Base-by-base conservation (phyloP, 2,888 invertebrate genomes). In the Pocota personata region DNA sequence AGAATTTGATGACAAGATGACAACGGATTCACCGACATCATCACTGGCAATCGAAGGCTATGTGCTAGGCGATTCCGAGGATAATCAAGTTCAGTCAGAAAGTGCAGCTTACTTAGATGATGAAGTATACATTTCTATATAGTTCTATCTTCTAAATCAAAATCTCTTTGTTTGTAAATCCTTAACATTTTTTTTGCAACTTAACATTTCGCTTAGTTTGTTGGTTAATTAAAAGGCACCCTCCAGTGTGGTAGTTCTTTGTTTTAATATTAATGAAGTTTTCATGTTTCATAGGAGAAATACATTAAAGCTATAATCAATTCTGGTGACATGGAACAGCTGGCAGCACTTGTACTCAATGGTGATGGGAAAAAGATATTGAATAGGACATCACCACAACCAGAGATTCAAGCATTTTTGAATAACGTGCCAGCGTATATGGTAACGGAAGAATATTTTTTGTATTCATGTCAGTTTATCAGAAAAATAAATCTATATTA, bases 391-490 rank as follows among this genome's bases (percentile, higher is more conserved):
- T 95, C 96, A 75, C 93, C 94, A 84, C 96, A 97, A 92, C 94
- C 95, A 4, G 97, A 97, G 91, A 94, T 97, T 48, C 96, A 97
- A 92, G 95, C 96, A 12, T 98, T 98, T 93, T 94, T 98, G 88
- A 96, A 96, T 90, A 97, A 97, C 91, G 97, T 97, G 66, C 96
- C 97, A 10, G 94, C 95, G 32, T 97, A 97, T 89, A 97, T 97
- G 96, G 97, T 97, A 93, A 93, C 19, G 24, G n/a, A n/a, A n/a
- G n/a, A n/a, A n/a, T n/a, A 30, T 27, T 43, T 19, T n/a, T 14
- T 73, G 0, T 14, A 27, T 19, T 5, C 46, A 16, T 16, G n/a
- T 30, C 12, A 27, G n/a, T 14, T 8, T 10, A 32, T 5, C 43
- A 8, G 50, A 30, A 16, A 30, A 24, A n/a, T 14, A 14, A 14